Evolutionary conservation across 2,797 vertebrate species (phyloP), one percentile per base, ranked within the genome.

Genomic region (Ataeniobius toweri): DNA sequence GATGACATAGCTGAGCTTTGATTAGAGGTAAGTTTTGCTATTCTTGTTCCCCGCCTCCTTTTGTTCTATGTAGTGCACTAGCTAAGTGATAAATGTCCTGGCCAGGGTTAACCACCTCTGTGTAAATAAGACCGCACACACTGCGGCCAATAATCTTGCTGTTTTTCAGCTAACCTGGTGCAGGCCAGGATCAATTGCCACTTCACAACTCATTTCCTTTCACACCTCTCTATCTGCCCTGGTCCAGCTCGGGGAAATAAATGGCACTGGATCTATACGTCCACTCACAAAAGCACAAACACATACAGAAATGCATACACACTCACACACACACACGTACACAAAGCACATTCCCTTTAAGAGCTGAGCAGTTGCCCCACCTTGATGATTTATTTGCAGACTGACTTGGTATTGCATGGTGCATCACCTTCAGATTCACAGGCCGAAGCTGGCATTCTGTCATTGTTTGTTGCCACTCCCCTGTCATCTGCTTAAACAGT

Each of bases 191-290:
- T 96, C 95, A 96, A 95, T 95, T 95, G 90, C 93, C 94, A 93
- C 94, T 95, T 96, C 95, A 94, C 94, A 95, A 95, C 94, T 96
- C 92, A 95, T 96, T 96, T 96, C 94, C 94, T 95, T 96, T 96
- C 94, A 95, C 94, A 94, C 94, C 94, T 95, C 91, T 91, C 94
- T 96, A 95, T 94, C 94, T 92, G 88, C 91, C 88, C 90, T 31
- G 87, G 90, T 91, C 90, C 85, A 85, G 87, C 93, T 85, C 93
- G 80, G 88, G 90, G 88, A 95, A 95, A 95, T 95, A 94, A 95
- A 95, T 92, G 90, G 88, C 85, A 89, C 88, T 89, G 90, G 94
- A 95, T 95, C 94, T 91, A 95, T 94, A 95, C 88, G 89, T 90
- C 85, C 87, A 84, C 89, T 88, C 91, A 81, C 83, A 77, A 78